A percentile compares a stretch with the other conserved stretches of the same genome.
Evolutionary conservation across 2,797 vertebrate genomes (phyloP).

Genomic region (Oryzias dopingdopingensis): DNA sequence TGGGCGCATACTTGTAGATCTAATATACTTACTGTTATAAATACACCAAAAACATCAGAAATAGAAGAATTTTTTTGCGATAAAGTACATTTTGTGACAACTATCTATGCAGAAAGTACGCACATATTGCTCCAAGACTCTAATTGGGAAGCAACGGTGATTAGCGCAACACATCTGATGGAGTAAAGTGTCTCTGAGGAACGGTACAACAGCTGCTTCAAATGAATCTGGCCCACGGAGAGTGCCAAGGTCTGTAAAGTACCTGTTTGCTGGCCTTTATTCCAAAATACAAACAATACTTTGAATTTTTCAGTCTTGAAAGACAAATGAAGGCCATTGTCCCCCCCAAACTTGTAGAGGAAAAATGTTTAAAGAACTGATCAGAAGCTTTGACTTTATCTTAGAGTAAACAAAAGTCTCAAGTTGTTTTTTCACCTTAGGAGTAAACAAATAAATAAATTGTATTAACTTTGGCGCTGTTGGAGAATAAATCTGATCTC

Average conservation of each 20-base stretch:
- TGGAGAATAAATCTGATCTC: too few relatives aligned
- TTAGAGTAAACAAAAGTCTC: too few relatives aligned
- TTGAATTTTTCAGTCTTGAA: background rate
- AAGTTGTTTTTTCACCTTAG: too few relatives aligned
- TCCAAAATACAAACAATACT: constrained; percentile 59
- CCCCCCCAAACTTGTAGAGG: too few relatives aligned
- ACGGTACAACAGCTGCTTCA: constrained; percentile 45
- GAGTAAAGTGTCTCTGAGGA: constrained; percentile 37
- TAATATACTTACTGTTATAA: constrained; percentile 12
- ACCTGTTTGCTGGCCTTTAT: constrained; percentile 61
- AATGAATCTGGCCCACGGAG: constrained; percentile 43
- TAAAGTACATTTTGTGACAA: constrained; percentile 23
- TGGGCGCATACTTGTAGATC: constrained; percentile 20
- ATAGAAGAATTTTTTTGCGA: background rate
- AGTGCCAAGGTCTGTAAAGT: constrained; percentile 59
- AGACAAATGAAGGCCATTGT: too few relatives aligned
- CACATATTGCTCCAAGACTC: constrained; percentile 26
- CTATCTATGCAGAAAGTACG: constrained; percentile 27
- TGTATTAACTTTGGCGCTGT: too few relatives aligned
- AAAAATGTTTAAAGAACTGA: too few relatives aligned
- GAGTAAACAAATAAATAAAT: too few relatives aligned
- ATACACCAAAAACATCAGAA: constrained; percentile 10
- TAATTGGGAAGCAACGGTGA: constrained; percentile 39
- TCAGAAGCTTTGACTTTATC: too few relatives aligned
- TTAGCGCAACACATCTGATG: constrained; percentile 40